A percentile compares a stretch with the other conserved stretches of the same genome.
These are phyloP conservation scores for Phrynocephalus forsythii DNA, from an alignment of 2,797 vertebrate species.

Conservation along the genomic window DNA sequence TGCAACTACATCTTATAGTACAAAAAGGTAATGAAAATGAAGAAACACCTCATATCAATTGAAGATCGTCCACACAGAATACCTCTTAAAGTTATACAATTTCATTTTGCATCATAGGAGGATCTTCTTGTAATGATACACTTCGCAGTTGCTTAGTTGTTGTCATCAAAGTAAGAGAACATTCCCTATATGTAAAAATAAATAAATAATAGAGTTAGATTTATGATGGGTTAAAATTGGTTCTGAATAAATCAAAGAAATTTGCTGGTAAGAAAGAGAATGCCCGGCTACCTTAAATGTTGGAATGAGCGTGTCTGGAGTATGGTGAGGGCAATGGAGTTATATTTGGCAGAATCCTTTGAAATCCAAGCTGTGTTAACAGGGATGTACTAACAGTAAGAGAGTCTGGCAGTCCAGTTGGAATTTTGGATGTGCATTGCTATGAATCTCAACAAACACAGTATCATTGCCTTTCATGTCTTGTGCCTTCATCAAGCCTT, in stretches of 20 bases:
- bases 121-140: not conserved
- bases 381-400: constrained; percentile 52
- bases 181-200: not conserved
- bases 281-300: constrained; percentile 63
- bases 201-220: not conserved
- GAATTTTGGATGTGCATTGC: constrained; percentile 55
- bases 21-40: no score
- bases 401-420: constrained; percentile 55
- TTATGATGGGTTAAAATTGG: constrained; percentile 15
- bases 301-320: constrained; percentile 37
- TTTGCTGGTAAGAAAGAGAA: constrained; percentile 39
- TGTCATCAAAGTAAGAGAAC: not conserved
- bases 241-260: constrained; percentile 49
- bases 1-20: not conserved
- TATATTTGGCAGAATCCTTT: constrained; percentile 56
- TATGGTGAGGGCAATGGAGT: constrained; percentile 37
- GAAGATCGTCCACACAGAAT: not conserved
- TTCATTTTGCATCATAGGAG: no score
- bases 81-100: not conserved
- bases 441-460: constrained; percentile 39
- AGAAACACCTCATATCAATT: not conserved
- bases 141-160: not conserved
- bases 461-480: not conserved
- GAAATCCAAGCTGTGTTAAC: constrained; percentile 53
- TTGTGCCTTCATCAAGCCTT: constrained; percentile 41